Base-by-base conservation (phyloP, 2,888 invertebrate genomes). In the Deilephila porcellus region DNA sequence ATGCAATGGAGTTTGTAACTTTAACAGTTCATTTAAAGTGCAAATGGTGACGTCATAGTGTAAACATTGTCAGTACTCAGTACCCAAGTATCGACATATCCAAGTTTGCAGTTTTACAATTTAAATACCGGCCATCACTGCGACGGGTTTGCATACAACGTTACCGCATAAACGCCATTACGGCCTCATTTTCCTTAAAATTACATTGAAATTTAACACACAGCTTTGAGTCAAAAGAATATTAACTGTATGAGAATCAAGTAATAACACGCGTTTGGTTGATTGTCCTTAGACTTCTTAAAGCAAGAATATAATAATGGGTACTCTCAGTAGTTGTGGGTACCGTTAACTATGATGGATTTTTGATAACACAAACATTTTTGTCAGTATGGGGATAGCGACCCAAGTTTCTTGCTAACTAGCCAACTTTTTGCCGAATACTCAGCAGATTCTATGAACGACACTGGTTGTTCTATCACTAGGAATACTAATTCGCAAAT, bases 161-260 rank as follows among this genome's bases (percentile, higher is more conserved):
- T 32, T 29, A 29, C 14, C 29, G 60, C 29, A 60, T 60, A 17
- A 60, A 60, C 29, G 29, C 25, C 64, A 67, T 45, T 67, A 20
- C 64, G 64, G 5, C 64, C 34, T 45, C 64, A 67, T 67, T 67
- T 67, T 45, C 64, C 20, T 67, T 67, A 67, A 67, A 25, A 67
- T 45, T 20, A 45, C 45, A n/a, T 45, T 45, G 34, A 63, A 63
- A 34, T 32, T n/a, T 63, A 34, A 7, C 19, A 34, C 7, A 32
- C 56, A 56, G 5, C 56, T 6, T 56, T n/a, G 19, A 56, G n/a
- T 56, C 5, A n/a, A n/a, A 56, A n/a, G 56, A n/a, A 56, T 7
- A 56, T 56, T 11, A 45, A 56, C n/a, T 17, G 56, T n/a, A 56
- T 19, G n/a, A 56, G n/a, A 56, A 56, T n/a, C 19, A 3, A 56